Evolutionary conservation across 2,113 vertebrate species (phyloP).

Genomic region (Thomomys bottae): DNA sequence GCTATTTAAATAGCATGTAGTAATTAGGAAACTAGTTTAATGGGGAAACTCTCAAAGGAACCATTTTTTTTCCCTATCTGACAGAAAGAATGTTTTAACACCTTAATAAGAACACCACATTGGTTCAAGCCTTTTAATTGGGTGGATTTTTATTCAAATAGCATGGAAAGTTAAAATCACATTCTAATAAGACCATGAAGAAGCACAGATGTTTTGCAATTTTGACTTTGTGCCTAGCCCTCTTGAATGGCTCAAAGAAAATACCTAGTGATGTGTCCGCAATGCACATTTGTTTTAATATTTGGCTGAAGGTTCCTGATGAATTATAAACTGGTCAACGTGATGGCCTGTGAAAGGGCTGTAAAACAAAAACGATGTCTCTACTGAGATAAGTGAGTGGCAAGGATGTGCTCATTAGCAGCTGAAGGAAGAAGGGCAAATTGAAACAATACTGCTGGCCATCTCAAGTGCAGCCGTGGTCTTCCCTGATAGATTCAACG

Average conservation of each 20-base stretch:
- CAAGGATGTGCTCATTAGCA: slow-evolving; percentile 50
- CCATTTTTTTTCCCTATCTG: slow-evolving; percentile 29
- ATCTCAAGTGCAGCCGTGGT: slow-evolving; percentile 20
- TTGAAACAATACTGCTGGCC: slow-evolving; percentile 36
- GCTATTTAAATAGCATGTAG: slow-evolving; percentile 69
- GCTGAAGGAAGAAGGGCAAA: slow-evolving; percentile 50
- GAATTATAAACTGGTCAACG: slow-evolving; percentile 72
- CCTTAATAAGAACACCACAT: slow-evolving; percentile 66
- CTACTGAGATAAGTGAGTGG: slow-evolving; percentile 46
- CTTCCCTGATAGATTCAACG: slow-evolving; percentile 36
- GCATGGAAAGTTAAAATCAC: slow-evolving; percentile 73
- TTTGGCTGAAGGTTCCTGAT: slow-evolving; percentile 64
- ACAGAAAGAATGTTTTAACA: slow-evolving; percentile 52
- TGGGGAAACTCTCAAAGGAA: slow-evolving; percentile 63
- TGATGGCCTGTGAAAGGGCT: slow-evolving; percentile 18
- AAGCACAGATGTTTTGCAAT: slow-evolving; percentile 61
- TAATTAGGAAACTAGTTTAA: slow-evolving; percentile 72
- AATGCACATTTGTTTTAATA: slow-evolving; percentile 61
- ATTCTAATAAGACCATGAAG: slow-evolving; percentile 49
- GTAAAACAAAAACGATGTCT: slow-evolving; percentile 70
- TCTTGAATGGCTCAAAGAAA: slow-evolving; percentile 32
- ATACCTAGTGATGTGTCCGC: slow-evolving; percentile 10
- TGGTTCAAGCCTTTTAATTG: slow-evolving; percentile 73
- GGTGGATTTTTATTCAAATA: slow-evolving; percentile 73
- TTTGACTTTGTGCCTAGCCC: slow-evolving; percentile 42